These are phyloP conservation scores for Folsomia candida DNA, from an alignment of 2,888 invertebrate species.

Conservation along the genomic window DNA sequence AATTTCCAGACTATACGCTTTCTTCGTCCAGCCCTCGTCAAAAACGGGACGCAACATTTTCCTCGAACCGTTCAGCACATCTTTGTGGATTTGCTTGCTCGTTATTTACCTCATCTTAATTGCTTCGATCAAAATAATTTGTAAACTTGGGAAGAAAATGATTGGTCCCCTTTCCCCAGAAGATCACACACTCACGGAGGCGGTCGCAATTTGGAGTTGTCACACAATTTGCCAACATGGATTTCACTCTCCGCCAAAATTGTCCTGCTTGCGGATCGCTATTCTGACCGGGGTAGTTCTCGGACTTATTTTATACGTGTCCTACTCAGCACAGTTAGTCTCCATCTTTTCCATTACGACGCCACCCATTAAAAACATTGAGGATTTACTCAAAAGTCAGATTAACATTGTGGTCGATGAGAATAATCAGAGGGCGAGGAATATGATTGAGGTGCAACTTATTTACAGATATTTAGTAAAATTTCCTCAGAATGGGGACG, in stretches of 20 bases:
- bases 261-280: slow-evolving; percentile 14
- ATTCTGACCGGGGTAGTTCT: slow-evolving; percentile 18
- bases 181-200: slow-evolving; percentile 15
- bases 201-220: slow-evolving; percentile 12
- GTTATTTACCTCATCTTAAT: slow-evolving; percentile 13
- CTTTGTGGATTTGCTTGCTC: slow-evolving; percentile 15
- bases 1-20: slow-evolving; percentile 21
- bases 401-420: slow-evolving; percentile 19
- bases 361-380: slow-evolving; percentile 20
- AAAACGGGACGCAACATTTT: slow-evolving; percentile 28
- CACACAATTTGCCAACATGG: slow-evolving; percentile 26
- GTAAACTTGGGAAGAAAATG: background rate
- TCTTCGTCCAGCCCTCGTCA: slow-evolving; percentile 26
- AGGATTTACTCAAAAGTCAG: slow-evolving; percentile 18
- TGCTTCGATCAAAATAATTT: background rate
- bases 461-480: background rate
- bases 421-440: slow-evolving; percentile 16
- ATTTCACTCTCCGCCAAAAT: background rate
- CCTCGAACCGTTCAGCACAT: slow-evolving; percentile 14
- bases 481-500: too few species aligned
- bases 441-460: slow-evolving; percentile 8
- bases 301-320: slow-evolving; percentile 23
- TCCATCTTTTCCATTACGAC: slow-evolving; percentile 23
- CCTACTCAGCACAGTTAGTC: slow-evolving; percentile 25
- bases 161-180: background rate